Conservation (phyloP, 2,888 invertebrate species). For the Apotomis capreana region DNA sequence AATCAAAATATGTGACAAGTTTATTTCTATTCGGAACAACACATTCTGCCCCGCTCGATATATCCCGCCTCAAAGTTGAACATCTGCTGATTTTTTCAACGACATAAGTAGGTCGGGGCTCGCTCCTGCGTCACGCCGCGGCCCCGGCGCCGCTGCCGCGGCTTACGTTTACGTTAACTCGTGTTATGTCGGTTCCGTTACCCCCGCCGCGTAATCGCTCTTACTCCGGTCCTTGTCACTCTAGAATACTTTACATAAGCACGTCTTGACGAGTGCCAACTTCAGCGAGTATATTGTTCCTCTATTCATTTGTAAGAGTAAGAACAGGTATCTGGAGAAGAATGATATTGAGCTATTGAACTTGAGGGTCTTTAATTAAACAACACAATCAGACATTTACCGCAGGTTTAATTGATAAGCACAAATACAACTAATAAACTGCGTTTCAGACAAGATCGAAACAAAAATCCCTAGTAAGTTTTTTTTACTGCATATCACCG, state of each 20-base stretch:
- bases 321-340: neutral
- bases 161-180: conserved; percentile 76
- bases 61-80: conserved; percentile 77
- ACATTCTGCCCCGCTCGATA: conserved; percentile 78
- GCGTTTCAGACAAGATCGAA: too few species aligned
- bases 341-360: neutral
- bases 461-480: too few species aligned
- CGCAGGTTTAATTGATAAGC: too few species aligned
- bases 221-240: conserved; percentile 40
- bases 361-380: neutral
- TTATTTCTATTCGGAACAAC: conserved; percentile 83
- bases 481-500: too few species aligned
- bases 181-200: conserved; percentile 63
- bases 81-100: conserved; percentile 81
- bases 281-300: conserved; percentile 1
- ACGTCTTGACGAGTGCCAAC: conserved; percentile 27
- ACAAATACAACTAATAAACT: too few species aligned
- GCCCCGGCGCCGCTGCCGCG: conserved; percentile 58
- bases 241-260: conserved; percentile 32
- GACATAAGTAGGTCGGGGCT: conserved; percentile 83
- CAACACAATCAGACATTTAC: too few species aligned
- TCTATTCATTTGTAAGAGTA: conserved; percentile 8
- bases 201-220: conserved; percentile 51
- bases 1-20: conserved; percentile 84
- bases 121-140: conserved; percentile 75